Conservation (phyloP, 1,140 invertebrate species). For the Plectrocnemia conspersa region DNA sequence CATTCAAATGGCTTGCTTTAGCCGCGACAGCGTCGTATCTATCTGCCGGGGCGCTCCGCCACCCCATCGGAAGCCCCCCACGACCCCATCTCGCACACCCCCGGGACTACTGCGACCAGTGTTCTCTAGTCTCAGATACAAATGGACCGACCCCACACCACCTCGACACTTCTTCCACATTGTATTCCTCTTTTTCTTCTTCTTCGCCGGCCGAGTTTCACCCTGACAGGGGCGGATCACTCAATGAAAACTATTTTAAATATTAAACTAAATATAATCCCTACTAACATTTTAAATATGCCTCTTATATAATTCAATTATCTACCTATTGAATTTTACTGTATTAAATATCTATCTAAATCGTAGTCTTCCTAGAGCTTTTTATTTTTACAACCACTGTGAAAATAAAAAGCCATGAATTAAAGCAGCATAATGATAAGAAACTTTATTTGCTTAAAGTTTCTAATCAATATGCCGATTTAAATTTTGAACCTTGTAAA, state of each 20-base stretch:
- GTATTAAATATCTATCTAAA: too few species aligned
- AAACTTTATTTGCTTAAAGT: too few species aligned
- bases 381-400: too few species aligned
- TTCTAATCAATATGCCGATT: too few species aligned
- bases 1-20: slow-evolving; percentile 66
- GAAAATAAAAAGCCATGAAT: too few species aligned
- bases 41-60: slow-evolving; percentile 23
- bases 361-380: too few species aligned
- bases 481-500: too few species aligned
- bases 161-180: too few species aligned
- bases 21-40: slow-evolving; percentile 38
- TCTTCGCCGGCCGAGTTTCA: neutral
- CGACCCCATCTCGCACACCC: neutral
- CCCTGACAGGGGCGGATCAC: neutral
- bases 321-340: too few species aligned
- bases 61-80: neutral
- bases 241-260: neutral
- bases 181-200: neutral
- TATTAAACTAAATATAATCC: neutral
- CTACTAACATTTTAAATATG: too few species aligned
- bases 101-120: neutral
- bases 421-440: too few species aligned
- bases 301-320: too few species aligned
- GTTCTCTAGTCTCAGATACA: neutral
- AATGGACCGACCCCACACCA: slow-evolving; percentile 17